Base-by-base conservation (phyloP, 2,888 invertebrate species). In the Tortricodes alternella region DNA sequence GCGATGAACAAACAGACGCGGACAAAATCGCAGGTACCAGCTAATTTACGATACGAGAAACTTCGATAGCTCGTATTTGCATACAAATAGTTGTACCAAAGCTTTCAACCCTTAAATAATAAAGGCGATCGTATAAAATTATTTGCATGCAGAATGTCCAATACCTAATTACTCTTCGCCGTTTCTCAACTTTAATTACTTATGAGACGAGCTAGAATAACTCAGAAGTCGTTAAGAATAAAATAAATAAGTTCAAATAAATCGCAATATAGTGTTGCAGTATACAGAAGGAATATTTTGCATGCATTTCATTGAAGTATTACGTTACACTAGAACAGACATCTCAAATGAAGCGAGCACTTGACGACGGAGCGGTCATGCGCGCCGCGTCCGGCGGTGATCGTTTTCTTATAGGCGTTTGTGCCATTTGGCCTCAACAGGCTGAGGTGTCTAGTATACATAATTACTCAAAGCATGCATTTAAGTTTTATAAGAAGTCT, bases 221-320 rank as follows among this genome's bases (percentile, higher is more conserved):
- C 57, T 66, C 50, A 63, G 27, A 49, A 23, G 27, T 56, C 48
- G 64, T 59, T 62, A 63, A 67, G 63, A 64, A 65, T 60, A 62
- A 67, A 65, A 65, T 61, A 24, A 58, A 50, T 32, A 41, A 41
- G 23, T 13, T 13, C 19, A 21, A 13, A 19, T 38, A 38, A 7
- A 32, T 2, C 1, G 13, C 13, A 6, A 32, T 32, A 2, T 7
- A 32, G 13, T 13, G 32, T 13, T 13, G 19, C 8, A 38, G 18
- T 21, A 11, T 2, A n/a, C 19, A 18, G 11, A 6, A 18, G 8
- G 9, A 34, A 23, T 46, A 57, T 46, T 46, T 32, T n/a, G n/a
- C n/a, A n/a, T n/a, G n/a, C n/a, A n/a, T n/a, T n/a, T 50, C 23
- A 41, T 39, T 46, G 43, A 46, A 23, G n/a, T n/a, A n/a, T n/a